A percentile compares a stretch with the other conserved stretches of the same genome.
These are phyloP conservation scores for Novumbra hubbsi DNA, from an alignment of 2,797 vertebrate species.

Conservation along the genomic window DNA sequence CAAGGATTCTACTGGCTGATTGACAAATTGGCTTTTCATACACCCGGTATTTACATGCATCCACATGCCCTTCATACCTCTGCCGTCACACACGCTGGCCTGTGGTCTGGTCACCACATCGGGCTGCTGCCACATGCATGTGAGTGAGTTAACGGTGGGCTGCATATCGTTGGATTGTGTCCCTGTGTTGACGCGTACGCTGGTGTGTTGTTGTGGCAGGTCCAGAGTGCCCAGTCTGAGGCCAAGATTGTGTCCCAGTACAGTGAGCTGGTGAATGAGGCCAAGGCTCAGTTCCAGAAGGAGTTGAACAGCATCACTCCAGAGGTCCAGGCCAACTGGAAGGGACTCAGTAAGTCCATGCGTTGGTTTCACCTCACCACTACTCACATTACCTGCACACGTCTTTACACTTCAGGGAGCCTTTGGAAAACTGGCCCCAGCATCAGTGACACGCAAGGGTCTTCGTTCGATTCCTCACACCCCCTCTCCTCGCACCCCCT, in stretches of 20 bases:
- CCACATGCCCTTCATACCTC: no score
- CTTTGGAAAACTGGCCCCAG: background rate
- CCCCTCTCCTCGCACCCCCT: background rate
- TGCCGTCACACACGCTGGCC: no score
- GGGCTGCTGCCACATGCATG: background rate
- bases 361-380: background rate
- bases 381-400: background rate
- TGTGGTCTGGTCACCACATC: background rate
- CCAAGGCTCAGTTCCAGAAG: constrained; percentile 87
- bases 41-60: no score
- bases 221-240: constrained; percentile 88
- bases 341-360: constrained; percentile 86
- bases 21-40: no score
- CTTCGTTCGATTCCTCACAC: background rate
- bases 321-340: constrained; percentile 91
- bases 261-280: constrained; percentile 89
- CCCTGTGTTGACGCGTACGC: background rate
- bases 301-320: constrained; percentile 95
- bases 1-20: no score
- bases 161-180: background rate
- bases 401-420: background rate
- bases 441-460: background rate
- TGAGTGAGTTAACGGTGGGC: background rate
- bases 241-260: constrained; percentile 94
- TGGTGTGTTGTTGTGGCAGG: constrained; percentile 63